These are phyloP conservation scores for Scelioninae gen. 1 DNA, from an alignment of 2,888 invertebrate species.

Conservation along the genomic window DNA sequence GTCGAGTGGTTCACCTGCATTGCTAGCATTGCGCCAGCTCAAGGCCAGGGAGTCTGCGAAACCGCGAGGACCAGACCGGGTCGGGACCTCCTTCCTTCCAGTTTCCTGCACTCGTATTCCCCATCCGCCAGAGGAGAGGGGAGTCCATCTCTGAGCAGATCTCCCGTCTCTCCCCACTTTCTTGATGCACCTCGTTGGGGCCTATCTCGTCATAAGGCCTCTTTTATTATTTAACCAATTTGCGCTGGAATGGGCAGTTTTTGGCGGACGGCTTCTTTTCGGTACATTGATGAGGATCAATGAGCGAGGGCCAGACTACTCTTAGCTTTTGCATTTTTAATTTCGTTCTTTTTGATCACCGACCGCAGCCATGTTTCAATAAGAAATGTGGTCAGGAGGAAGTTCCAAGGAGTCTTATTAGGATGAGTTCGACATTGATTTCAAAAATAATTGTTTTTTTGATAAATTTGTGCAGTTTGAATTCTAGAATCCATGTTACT, in stretches of 20 bases:
- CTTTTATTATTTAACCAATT: slow-evolving; percentile 65
- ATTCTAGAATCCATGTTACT: too few species aligned
- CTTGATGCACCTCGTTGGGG: slow-evolving; percentile 70
- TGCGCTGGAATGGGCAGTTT: slow-evolving; percentile 40
- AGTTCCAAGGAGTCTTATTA: background rate
- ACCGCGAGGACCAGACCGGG: slow-evolving; percentile 82
- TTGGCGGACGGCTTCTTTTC: slow-evolving; percentile 37
- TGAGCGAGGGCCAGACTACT: slow-evolving; percentile 5
- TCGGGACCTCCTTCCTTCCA: slow-evolving; percentile 79
- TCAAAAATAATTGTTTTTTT: too few species aligned
- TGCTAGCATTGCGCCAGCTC: slow-evolving; percentile 84
- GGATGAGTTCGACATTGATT: too few species aligned
- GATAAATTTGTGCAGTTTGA: too few species aligned
- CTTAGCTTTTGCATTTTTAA: slow-evolving; percentile 16
- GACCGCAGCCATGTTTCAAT: slow-evolving; percentile 12
- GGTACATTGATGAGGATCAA: slow-evolving; percentile 43
- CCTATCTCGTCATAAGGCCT: slow-evolving; percentile 52
- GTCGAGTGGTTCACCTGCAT: slow-evolving; percentile 84
- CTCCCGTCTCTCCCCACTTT: slow-evolving; percentile 69
- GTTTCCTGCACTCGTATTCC: slow-evolving; percentile 76
- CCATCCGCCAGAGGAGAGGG: too few species aligned
- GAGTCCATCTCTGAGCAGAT: too few species aligned
- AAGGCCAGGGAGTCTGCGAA: slow-evolving; percentile 83
- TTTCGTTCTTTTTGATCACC: slow-evolving; percentile 6
- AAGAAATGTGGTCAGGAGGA: slow-evolving; percentile 22